These are phyloP conservation scores for Acrobasis suavella DNA, from an alignment of 2,888 invertebrate genomes.

Conservation along the genomic window DNA sequence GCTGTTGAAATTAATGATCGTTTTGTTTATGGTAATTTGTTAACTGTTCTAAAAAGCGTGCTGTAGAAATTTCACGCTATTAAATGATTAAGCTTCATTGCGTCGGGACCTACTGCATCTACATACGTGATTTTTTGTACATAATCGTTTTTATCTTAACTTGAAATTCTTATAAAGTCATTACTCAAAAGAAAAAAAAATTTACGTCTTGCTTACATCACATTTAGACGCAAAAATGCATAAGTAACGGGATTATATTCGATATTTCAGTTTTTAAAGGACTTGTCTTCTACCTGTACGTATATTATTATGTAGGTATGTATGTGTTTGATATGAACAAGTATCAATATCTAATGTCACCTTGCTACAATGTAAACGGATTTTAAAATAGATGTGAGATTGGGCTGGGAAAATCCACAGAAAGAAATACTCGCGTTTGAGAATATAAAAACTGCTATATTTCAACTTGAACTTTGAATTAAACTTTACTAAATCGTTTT, in stretches of 20 bases:
- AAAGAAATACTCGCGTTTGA: too few species aligned
- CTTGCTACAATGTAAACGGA: too few species aligned
- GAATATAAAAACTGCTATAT: too few species aligned
- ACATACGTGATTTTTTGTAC: slow-evolving; percentile 2
- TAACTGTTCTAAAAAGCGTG: slow-evolving; percentile 14
- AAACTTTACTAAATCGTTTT: too few species aligned
- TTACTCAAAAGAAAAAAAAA: background rate
- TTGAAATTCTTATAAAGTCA: slow-evolving; percentile 18
- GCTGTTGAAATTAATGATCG: slow-evolving; percentile 20
- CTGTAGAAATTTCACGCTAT: slow-evolving; percentile 18
- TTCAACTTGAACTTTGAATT: too few species aligned
- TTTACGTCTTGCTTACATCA: background rate
- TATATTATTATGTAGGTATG: background rate
- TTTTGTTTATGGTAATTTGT: slow-evolving; percentile 21
- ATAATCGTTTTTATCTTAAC: slow-evolving; percentile 24
- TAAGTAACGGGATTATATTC: background rate
- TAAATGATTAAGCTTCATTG: slow-evolving; percentile 9
- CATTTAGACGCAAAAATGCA: background rate
- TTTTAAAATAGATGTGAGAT: too few species aligned
- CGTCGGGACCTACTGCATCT: slow-evolving; percentile 3
- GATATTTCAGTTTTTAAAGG: background rate
- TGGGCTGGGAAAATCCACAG: too few species aligned
- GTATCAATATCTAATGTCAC: too few species aligned
- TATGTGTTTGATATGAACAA: background rate
- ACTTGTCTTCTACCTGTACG: background rate